A percentile compares a stretch with the other conserved stretches of the same genome.
These are phyloP conservation scores for Pipa parva DNA, from an alignment of 2,113 vertebrate genomes.

Conservation along the genomic window DNA sequence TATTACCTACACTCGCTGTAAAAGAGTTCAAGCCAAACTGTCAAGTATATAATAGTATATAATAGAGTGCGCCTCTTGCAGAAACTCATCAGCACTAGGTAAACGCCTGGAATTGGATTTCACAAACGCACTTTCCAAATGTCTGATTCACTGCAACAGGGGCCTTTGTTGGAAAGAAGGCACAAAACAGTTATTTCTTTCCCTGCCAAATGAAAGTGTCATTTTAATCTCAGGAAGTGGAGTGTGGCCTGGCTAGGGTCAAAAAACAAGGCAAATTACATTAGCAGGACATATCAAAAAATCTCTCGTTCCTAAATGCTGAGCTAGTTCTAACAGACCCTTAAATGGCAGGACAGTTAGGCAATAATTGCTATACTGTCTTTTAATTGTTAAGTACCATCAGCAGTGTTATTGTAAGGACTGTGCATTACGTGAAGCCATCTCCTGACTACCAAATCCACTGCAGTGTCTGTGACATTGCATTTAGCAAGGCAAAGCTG, in stretches of 20 bases:
- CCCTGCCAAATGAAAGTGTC: neutral
- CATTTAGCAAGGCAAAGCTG: too few relatives aligned
- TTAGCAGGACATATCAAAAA: too few relatives aligned
- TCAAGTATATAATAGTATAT: neutral
- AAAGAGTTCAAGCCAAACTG: neutral
- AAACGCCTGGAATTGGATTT: slow-evolving; percentile 12
- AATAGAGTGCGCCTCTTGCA: neutral
- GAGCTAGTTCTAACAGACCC: too few relatives aligned
- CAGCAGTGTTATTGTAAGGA: too few relatives aligned
- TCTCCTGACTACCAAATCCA: too few relatives aligned
- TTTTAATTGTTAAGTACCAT: too few relatives aligned
- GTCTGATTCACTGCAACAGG: neutral
- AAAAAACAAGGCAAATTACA: too few relatives aligned
- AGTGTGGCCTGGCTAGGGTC: neutral
- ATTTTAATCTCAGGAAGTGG: neutral
- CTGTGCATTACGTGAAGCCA: too few relatives aligned
- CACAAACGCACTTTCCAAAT: neutral
- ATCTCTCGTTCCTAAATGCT: too few relatives aligned
- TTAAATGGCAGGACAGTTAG: too few relatives aligned
- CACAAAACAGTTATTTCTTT: neutral
- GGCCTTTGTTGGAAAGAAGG: neutral
- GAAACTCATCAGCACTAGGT: slow-evolving; percentile 10
- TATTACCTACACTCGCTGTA: slow-evolving; percentile 5
- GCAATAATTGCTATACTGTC: too few relatives aligned
- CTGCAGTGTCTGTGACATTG: too few relatives aligned